Base-by-base conservation (phyloP, 1,140 invertebrate species). In the Cephus cinctus region DNA sequence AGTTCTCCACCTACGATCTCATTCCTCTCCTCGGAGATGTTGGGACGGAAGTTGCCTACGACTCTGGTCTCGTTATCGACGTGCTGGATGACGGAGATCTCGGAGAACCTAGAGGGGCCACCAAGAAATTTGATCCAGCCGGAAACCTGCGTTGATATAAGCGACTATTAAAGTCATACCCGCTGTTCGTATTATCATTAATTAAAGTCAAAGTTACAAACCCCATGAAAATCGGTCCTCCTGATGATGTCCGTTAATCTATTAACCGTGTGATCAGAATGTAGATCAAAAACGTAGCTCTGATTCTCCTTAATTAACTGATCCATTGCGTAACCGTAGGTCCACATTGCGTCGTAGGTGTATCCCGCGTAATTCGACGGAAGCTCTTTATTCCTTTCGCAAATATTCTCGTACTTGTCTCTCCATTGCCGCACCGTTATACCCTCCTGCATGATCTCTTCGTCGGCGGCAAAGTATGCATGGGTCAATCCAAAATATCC, bases 281-380 rank as follows among this genome's bases (percentile, higher is more conserved):
- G 70, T 6, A 80, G 57, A 27, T 69, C 56, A 22, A 66, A 69
- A 0, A 78, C 49, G 8, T 71, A 70, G 16, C 62, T 67, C 22
- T 70, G 57, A 54, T 73, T 72, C 20, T 69, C 78, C 36, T 78
- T 80, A 0, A 86, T 61, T 0, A 91, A 68, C 51, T 80, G 76
- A 56, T 89, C 81, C 14, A 89, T 67, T 1, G 88, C 89, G 12
- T 83, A 74, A 4, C 88, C 90, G 66, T 89, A 92, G 1, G 84
- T 83, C 90, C 90, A 93, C 32, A 92, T 86, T 0, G 89, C 90
- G 73, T 94, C 90, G 66, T 93, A 93, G 0, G 83, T 81, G 58
- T 86, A 92, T 1, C 87, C 86, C 5, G 84, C 88, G 69, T 89
- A 92, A 38, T 81, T 74, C 20, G 79, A 81, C 15, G 75, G 66